Evolutionary conservation across 1,140 invertebrate genomes (phyloP).

Genomic region (Zaprionus lachaisei): DNA sequence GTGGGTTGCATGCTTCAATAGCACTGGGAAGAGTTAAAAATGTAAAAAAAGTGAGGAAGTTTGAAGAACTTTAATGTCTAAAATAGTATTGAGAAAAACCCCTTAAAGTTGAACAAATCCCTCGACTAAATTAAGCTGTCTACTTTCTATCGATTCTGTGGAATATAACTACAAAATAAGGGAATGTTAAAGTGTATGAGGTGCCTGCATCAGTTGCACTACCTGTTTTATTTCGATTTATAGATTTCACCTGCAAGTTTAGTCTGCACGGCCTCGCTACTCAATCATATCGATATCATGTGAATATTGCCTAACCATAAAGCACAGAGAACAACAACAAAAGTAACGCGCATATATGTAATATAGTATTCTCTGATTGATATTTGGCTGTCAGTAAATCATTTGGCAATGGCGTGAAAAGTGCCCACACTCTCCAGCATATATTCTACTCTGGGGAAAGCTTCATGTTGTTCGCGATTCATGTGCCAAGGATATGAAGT

Average conservation of each 20-base stretch:
- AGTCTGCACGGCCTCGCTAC: not conserved
- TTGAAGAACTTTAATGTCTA: not conserved
- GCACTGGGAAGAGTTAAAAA: not conserved
- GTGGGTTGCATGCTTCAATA: not conserved
- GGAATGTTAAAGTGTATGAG: too few relatives aligned
- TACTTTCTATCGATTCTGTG: not conserved
- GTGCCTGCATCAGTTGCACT: not conserved
- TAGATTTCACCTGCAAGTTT: not conserved
- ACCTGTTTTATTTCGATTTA: not conserved
- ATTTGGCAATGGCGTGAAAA: constrained; percentile 77
- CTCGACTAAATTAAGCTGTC: not conserved
- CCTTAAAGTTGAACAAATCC: not conserved
- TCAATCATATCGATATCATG: not conserved
- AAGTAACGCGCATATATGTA: not conserved
- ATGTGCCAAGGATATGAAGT: constrained; percentile 55
- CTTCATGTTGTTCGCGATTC: constrained; percentile 56
- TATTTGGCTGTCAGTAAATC: constrained; percentile 72
- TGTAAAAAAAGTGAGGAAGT: not conserved
- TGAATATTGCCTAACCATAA: not conserved
- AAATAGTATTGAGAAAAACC: not conserved
- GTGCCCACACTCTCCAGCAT: constrained; percentile 58
- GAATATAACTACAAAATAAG: not conserved
- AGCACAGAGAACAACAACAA: not conserved
- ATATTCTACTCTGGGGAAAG: constrained; percentile 28
- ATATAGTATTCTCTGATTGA: constrained; percentile 64